Conservation (phyloP, 2,113 vertebrate species). For the Dicrurus megarhynchus region DNA sequence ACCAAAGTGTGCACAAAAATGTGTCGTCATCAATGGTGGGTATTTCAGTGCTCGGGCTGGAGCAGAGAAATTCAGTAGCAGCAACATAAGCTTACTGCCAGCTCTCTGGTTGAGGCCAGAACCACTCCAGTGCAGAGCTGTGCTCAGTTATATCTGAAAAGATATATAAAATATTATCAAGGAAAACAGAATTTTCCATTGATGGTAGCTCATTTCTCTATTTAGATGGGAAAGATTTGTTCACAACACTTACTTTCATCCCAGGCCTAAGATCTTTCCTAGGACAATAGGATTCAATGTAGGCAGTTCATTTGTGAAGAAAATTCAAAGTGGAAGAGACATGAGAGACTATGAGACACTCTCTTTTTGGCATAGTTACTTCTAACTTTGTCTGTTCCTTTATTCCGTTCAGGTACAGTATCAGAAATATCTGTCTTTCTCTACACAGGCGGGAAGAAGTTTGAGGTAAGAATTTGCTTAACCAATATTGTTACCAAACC, state of each 20-base stretch:
- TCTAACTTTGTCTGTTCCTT: background rate
- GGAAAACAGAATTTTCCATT: background rate
- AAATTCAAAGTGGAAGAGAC: background rate
- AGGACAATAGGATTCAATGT: background rate
- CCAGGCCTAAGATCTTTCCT: background rate
- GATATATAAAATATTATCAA: background rate
- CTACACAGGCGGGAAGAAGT: background rate
- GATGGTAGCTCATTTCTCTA: background rate
- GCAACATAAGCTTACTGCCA: background rate
- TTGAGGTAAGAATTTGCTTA: background rate
- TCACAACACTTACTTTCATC: background rate
- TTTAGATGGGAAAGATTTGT: background rate
- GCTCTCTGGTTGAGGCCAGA: background rate
- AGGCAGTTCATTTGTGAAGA: background rate
- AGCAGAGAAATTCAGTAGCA: background rate
- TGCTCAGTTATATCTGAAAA: background rate
- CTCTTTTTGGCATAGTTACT: background rate
- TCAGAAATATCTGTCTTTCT: background rate
- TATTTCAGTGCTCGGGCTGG: background rate
- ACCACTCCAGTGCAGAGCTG: background rate
- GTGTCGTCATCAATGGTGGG: background rate
- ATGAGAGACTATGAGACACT: background rate
- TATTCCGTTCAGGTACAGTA: background rate
- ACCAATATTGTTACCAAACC: background rate
- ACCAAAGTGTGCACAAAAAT: background rate